Conservation (phyloP, 2,797 vertebrate genomes). For the Cygnus olor region DNA sequence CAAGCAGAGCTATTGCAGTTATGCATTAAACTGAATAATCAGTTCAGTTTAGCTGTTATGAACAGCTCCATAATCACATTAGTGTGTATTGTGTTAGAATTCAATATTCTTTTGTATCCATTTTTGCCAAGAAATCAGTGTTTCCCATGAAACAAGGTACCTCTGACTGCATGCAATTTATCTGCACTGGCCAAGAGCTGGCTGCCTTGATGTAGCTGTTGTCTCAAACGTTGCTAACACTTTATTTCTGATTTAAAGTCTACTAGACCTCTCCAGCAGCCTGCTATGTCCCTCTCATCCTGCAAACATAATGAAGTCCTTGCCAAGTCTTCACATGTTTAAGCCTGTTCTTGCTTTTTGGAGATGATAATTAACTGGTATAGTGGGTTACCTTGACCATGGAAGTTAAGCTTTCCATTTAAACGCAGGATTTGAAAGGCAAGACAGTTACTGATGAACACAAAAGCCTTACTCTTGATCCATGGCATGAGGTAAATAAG, state of each 20-base stretch:
- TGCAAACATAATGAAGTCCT: neutral
- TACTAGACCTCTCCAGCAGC: neutral
- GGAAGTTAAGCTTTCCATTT: neutral
- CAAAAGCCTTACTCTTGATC: neutral
- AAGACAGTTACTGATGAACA: neutral
- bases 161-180: neutral
- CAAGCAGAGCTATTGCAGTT: conserved; percentile 4
- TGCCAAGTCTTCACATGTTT: neutral
- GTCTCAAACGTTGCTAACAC: neutral
- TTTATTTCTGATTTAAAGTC: neutral
- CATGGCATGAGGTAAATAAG: neutral
- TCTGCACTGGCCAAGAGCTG: neutral
- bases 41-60: neutral
- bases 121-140: neutral
- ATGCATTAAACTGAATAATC: conserved; percentile 12
- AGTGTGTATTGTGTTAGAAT: neutral
- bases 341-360: neutral
- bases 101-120: neutral
- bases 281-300: neutral
- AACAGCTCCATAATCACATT: neutral
- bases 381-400: neutral
- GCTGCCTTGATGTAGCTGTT: neutral
- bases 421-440: neutral
- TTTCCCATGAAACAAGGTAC: rapidly evolving
- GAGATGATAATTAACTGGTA: neutral